Base-by-base conservation (phyloP, 2,888 invertebrate species). In the Dilophus febrilis region DNA sequence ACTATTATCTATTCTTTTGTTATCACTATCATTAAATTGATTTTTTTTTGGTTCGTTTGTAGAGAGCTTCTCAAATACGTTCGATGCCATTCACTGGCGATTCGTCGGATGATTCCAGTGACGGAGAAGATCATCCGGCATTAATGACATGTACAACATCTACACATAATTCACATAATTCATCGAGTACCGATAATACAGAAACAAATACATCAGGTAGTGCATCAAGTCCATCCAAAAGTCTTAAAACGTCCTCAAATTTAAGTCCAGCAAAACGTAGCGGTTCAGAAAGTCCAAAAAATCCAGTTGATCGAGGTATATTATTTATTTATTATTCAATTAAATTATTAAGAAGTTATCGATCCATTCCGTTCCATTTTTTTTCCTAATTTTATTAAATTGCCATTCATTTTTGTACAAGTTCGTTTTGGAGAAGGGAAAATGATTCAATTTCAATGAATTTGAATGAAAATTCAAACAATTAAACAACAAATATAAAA, bases 11-110 rank as follows among this genome's bases (percentile, higher is more conserved):
- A n/a, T n/a, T n/a, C n/a, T 22, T 22, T 22, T 22, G 22, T 22
- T 22, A 22, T 22, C 22, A 6, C 22, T 22, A 6, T 22, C 22
- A 22, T 38, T 34, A 37, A 40, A 12, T 40, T 28, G 42, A 43
- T 33, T 48, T 38, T 44, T 50, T 53, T 3, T n/a, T n/a, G n/a
- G n/a, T n/a, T n/a, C n/a, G n/a, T n/a, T n/a, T n/a, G n/a, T 60
- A 82, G 77, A 77, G 91, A 52, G 92, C 92, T 47, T 90, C 91
- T 61, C 92, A 92, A 66, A 94, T 94, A 51, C 72, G 92, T 50
- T 91, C 90, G 34, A 87, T 91, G 74, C 92, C 92, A 8, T 92
- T 94, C 58, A 87, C 86, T 13, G 92, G 91, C 3, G 92, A 94
- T 51, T 90, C 90, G 4, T 87, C 88, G 1, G 88, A 88, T 54